Base-by-base conservation (phyloP, 1,140 invertebrate species). In the Ostrea edulis region DNA sequence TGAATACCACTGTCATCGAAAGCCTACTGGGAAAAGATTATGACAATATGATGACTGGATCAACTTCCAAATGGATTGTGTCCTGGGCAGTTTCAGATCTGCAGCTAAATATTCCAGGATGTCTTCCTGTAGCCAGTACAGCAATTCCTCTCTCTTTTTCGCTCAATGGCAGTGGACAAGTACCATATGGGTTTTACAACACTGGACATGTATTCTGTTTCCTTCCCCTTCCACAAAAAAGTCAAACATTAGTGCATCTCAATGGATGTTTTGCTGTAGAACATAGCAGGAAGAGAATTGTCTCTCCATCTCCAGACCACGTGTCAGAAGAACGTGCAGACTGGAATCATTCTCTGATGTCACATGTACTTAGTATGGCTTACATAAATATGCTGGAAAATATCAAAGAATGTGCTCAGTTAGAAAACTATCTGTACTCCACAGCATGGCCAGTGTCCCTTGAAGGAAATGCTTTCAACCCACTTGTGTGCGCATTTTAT, bases 171-270 rank as follows among this genome's bases (percentile, higher is more conserved):
- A 71, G 14, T 71, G n/a, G 29, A 12, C n/a, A 71, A 25, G 68
- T 25, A 12, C 68, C 0, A 12, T 71, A 71, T 71, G 68, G 68
- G 11, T 71, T 71, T 11, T 71, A 29, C 29, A 71, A 71, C 22
- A 71, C 82, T 54, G 68, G 68, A 14, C 92, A 92, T n/a, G 65
- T 93, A 2, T 94, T 93, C 86, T 93, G 92, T 86, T 92, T 92
- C 84, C 71, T 94, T 11, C 93, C 93, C 2, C 91, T 93, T 22
- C 92, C 92, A 52, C 82, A 91, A 14, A 58, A 87, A 20, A 54
- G 82, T 2, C 65, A 88, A 58, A 90, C 92, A 12, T 92, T 90
- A 14, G 87, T 93, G 14, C 92, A 92, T 77, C 88, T 93, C 53
- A 92, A 92, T 86, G 92, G 92, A 9, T 92, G 86, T 77, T 92